Conservation (phyloP, 2,888 invertebrate genomes). For the Catocala fraxini region DNA sequence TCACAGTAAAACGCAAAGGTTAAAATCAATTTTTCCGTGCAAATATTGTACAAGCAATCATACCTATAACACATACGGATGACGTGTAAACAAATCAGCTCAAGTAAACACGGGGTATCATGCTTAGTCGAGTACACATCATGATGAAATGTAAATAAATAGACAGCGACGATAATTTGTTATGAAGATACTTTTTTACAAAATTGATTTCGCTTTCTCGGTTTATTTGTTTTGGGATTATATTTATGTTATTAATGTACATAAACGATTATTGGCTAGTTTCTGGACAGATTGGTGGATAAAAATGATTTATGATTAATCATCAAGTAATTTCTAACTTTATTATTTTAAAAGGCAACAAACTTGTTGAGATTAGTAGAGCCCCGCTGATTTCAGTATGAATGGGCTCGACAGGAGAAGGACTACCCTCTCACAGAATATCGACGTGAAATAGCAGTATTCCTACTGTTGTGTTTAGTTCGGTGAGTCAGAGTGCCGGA, state of each 20-base stretch:
- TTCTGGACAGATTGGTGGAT: too few relatives aligned
- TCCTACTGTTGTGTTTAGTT: too few relatives aligned
- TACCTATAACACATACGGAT: constrained; percentile 33
- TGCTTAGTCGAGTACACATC: constrained; percentile 34
- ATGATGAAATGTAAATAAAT: constrained; percentile 48
- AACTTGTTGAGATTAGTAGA: too few relatives aligned
- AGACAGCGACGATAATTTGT: constrained; percentile 33
- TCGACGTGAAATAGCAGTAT: too few relatives aligned
- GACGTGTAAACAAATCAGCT: constrained; percentile 46
- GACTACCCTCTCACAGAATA: too few relatives aligned
- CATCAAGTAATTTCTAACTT: too few relatives aligned
- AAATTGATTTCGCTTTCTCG: constrained; percentile 9
- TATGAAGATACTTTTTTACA: constrained; percentile 37
- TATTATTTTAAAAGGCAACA: too few relatives aligned
- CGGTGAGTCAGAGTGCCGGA: too few relatives aligned
- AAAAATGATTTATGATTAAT: too few relatives aligned
- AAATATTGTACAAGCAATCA: constrained; percentile 47
- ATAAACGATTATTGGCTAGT: too few relatives aligned
- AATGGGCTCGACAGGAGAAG: too few relatives aligned
- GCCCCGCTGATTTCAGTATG: too few relatives aligned
- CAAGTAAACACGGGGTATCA: constrained; percentile 49
- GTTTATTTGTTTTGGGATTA: background rate
- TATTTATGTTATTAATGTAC: background rate
- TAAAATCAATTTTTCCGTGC: constrained; percentile 29
- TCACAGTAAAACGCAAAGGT: constrained; percentile 3